Conservation (phyloP, 2,113 vertebrate species). For the Capra hircus region DNA sequence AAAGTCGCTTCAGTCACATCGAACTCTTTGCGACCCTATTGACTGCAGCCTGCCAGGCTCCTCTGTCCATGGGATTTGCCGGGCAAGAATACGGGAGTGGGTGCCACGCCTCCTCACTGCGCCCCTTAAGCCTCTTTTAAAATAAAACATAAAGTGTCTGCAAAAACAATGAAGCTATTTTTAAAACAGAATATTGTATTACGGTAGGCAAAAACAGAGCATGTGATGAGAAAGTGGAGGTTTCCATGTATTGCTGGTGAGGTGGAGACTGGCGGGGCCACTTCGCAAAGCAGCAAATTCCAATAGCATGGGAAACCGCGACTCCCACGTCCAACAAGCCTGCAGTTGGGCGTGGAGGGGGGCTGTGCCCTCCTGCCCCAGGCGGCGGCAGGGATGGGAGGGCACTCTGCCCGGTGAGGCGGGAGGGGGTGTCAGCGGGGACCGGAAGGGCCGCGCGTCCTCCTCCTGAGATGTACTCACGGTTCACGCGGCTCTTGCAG, state of each 20-base stretch:
- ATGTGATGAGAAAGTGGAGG: accelerated
- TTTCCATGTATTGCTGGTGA: accelerated
- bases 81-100: background rate
- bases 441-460: accelerated
- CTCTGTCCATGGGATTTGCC: background rate
- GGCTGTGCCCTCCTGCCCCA: background rate
- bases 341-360: accelerated
- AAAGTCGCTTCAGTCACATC: background rate
- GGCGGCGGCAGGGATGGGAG: background rate
- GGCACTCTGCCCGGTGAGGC: background rate
- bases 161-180: background rate
- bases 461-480: constrained; percentile 22
- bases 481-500: background rate
- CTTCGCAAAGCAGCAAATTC: too few species aligned
- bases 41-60: background rate
- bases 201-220: accelerated
- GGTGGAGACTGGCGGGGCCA: accelerated
- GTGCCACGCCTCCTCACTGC: background rate
- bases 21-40: background rate
- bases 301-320: accelerated
- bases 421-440: background rate
- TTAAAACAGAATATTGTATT: accelerated
- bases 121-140: background rate
- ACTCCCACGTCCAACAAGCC: accelerated
- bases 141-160: background rate